These are phyloP conservation scores for Norana najaformis DNA, from an alignment of 2,888 invertebrate genomes.

Conservation along the genomic window DNA sequence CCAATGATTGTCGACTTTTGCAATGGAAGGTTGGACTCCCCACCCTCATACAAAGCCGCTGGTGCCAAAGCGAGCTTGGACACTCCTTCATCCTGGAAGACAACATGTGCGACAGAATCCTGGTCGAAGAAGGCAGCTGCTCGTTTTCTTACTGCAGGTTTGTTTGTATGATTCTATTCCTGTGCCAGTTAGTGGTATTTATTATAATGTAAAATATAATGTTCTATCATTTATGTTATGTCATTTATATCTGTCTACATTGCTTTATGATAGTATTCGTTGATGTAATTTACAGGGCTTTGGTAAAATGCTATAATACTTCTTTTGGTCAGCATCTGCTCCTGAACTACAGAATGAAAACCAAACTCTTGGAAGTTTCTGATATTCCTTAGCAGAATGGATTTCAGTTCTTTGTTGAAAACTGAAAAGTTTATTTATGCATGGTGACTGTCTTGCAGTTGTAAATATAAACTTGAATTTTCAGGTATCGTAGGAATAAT, in stretches of 20 bases:
- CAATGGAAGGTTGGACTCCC: constrained; percentile 21
- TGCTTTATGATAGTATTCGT: not conserved
- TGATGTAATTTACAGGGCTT: not conserved
- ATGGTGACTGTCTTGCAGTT: not conserved
- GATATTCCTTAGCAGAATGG: not conserved
- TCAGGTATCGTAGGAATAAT: not conserved
- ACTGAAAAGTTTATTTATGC: not conserved
- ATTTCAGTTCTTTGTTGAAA: not conserved
- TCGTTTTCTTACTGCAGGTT: constrained; percentile 17
- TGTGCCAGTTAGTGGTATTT: not conserved
- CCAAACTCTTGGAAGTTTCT: too few relatives aligned
- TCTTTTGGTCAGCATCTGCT: not conserved
- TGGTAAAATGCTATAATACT: not conserved
- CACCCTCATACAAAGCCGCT: not conserved
- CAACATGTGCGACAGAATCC: constrained; percentile 2
- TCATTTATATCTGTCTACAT: not conserved
- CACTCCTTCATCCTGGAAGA: constrained; percentile 23
- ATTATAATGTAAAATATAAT: not conserved
- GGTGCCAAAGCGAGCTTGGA: constrained; percentile 21
- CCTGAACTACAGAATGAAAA: too few relatives aligned
- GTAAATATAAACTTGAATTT: not conserved
- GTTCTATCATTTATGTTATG: not conserved
- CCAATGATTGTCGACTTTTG: not conserved
- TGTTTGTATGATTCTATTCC: not conserved
- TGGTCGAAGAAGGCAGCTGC: not conserved